These are phyloP conservation scores for Pseudococcus viburni DNA, from an alignment of 2,888 invertebrate genomes.

Conservation along the genomic window DNA sequence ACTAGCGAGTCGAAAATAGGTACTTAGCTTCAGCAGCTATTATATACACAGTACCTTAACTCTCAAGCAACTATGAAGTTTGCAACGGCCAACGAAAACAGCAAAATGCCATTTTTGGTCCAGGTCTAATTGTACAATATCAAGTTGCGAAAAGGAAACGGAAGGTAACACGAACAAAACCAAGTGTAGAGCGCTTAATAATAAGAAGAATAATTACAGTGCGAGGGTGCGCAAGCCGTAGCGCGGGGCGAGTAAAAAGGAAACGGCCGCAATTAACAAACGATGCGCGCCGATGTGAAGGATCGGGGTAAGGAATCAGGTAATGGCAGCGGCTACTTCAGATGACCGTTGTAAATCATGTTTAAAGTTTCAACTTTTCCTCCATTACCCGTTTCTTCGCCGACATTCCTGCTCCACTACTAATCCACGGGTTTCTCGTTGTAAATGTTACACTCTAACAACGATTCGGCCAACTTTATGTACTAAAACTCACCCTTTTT, in stretches of 20 bases:
- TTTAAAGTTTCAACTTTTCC: conserved; percentile 59
- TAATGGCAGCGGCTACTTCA: conserved; percentile 62
- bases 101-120: conserved; percentile 32
- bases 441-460: conserved; percentile 47
- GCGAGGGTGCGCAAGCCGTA: conserved; percentile 34
- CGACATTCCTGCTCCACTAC: conserved; percentile 19
- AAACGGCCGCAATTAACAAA: conserved; percentile 59
- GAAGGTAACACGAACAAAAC: conserved; percentile 46
- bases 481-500: conserved; percentile 49
- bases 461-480: conserved; percentile 44
- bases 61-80: neutral
- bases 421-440: conserved; percentile 37
- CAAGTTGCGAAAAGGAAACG: conserved; percentile 44
- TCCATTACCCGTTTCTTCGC: conserved; percentile 44
- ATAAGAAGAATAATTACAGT: conserved; percentile 59
- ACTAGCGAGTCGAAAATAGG: neutral
- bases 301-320: conserved; percentile 56
- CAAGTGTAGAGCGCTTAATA: conserved; percentile 57
- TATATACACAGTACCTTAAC: neutral
- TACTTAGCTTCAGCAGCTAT: neutral
- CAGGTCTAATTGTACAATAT: conserved; percentile 32
- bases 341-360: conserved; percentile 64
- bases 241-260: conserved; percentile 38
- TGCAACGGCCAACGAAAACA: conserved; percentile 29
- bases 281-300: conserved; percentile 56